Evolutionary conservation across 1,140 invertebrate genomes (phyloP).

Genomic region (Meloidogyne hapla): DNA sequence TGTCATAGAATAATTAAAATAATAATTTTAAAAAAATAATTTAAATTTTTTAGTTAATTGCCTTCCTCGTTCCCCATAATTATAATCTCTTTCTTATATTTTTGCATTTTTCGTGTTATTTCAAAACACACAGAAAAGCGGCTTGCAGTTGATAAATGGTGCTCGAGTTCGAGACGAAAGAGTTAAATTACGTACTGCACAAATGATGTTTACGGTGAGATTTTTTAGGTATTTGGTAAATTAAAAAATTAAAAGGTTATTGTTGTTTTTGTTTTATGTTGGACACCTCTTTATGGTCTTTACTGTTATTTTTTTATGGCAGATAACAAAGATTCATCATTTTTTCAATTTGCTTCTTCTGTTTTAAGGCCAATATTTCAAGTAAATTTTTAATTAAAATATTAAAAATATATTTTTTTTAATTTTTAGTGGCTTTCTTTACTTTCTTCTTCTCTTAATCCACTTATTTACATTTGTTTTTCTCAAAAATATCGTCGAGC

Average conservation of each 20-base stretch:
- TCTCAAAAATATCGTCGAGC: conserved; percentile 91
- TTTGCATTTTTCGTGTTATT: conserved; percentile 56
- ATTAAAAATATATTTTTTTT: no score
- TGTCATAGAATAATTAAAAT: no score
- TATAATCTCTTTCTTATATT: conserved; percentile 55
- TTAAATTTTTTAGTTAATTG: conserved; percentile 44
- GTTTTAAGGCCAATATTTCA: conserved; percentile 73
- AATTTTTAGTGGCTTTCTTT: conserved; percentile 83
- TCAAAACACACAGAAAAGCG: conserved; percentile 47
- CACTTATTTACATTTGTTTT: conserved; percentile 93
- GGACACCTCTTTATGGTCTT: conserved; percentile 82
- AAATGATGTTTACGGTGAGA: conserved; percentile 86
- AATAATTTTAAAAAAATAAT: no score
- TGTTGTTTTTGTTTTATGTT: conserved; percentile 81
- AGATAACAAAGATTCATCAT: conserved; percentile 42
- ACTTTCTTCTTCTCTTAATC: conserved; percentile 94
- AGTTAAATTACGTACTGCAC: conserved; percentile 87
- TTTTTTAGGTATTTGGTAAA: not conserved
- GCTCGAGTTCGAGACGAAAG: conserved; percentile 73
- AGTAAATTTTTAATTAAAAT: not conserved
- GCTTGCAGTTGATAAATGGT: conserved; percentile 77
- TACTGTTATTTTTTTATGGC: conserved; percentile 53
- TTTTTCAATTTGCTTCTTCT: conserved; percentile 53
- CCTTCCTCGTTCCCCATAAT: conserved; percentile 58
- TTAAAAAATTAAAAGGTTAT: conserved; percentile 19